Base-by-base conservation (phyloP, 2,888 invertebrate genomes). In the Microchrysa polita region DNA sequence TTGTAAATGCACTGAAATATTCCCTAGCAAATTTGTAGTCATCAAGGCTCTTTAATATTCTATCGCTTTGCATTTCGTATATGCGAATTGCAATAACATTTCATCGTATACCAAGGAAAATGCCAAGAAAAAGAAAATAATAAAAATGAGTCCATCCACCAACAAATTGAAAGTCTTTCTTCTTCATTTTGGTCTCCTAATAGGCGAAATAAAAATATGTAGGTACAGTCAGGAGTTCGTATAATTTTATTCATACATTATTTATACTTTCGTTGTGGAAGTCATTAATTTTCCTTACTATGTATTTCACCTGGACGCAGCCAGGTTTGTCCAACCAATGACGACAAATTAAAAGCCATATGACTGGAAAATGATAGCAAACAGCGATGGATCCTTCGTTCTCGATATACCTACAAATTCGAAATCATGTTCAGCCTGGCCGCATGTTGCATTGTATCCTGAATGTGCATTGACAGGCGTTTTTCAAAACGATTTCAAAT, bases 191-290 rank as follows among this genome's bases (percentile, higher is more conserved):
- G 40, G 14, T 18, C 69, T 1, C 4, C 4, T 69, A 42, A 60
- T 60, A 60, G 72, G 60, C n/a, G n/a, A 34, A 34, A 34, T n/a
- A 34, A 34, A 34, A 34, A 34, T 34, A n/a, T n/a, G n/a, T n/a
- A n/a, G n/a, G n/a, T n/a, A n/a, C n/a, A n/a, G n/a, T 34, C 27
- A 72, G 23, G 59, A 63, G 60, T 52, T 63, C 27, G n/a, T 72
- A 73, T 73, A 73, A 73, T 73, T 73, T 73, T 63, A 63, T 73
- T 73, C 72, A 73, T 73, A 73, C 61, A 73, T 73, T 52, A 73
- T 73, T 73, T 73, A 73, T 73, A 73, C 53, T 61, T 63, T 16
- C 18, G 69, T 10, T 61, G 63, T n/a, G 72, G 52, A 73, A 63
- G 52, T 52, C 63, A 73, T 73, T 73, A 73, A 53, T 73, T 73